phyloP scores from a whole-genome alignment of 2,113 vertebrate species.

The Malurus melanocephalus region DNA sequence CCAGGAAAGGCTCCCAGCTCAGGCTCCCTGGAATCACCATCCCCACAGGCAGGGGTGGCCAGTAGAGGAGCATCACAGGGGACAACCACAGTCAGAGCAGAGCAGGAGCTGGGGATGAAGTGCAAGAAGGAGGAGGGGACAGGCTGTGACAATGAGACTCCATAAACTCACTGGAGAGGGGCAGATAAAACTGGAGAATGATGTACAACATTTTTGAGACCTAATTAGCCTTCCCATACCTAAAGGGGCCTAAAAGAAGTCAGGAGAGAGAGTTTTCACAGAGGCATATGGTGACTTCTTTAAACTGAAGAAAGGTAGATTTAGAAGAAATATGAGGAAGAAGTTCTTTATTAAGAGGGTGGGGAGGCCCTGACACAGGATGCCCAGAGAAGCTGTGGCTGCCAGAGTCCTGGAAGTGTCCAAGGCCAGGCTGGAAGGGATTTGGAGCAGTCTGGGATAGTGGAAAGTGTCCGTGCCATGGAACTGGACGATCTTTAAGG shows the following conservation, averaged over 20 bases:
- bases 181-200: background rate
- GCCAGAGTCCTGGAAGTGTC: background rate
- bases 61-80: background rate
- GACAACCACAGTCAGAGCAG: background rate
- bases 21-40: background rate
- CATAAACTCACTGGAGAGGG: background rate
- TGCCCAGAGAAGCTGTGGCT: background rate
- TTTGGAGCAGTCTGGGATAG: background rate
- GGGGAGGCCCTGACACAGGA: background rate
- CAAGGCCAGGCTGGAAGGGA: accelerated
- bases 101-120: background rate
- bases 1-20: background rate
- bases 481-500: background rate
- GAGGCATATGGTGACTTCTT: background rate
- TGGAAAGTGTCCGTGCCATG: background rate
- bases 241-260: no score
- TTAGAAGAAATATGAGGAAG: background rate
- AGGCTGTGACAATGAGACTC: background rate
- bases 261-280: background rate
- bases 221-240: background rate
- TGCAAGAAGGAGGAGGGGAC: background rate
- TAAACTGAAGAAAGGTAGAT: background rate
- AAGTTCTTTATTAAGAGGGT: background rate
- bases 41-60: background rate
- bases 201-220: background rate